Evolutionary conservation across 2,797 vertebrate species (phyloP).

Genomic region (Sebastes oblongus): DNA sequence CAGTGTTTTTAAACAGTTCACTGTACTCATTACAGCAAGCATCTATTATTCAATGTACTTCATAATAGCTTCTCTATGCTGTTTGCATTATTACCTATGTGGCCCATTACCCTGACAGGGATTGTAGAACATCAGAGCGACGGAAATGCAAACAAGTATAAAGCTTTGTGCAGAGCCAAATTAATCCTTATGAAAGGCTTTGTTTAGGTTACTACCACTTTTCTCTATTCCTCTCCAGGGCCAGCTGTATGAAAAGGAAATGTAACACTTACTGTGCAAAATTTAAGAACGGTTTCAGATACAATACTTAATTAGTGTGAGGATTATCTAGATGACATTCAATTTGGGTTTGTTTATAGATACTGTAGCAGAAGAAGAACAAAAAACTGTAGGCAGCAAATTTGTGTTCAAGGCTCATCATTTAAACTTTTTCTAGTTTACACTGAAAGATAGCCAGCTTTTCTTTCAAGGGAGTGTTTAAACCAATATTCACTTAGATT

Average conservation of each 20-base stretch:
- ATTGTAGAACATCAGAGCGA: conserved; percentile 33
- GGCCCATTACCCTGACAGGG: conserved; percentile 56
- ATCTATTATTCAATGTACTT: conserved; percentile 53
- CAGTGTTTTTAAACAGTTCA: conserved; percentile 39
- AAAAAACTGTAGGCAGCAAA: neutral
- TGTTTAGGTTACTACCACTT: conserved; percentile 32
- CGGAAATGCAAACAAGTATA: conserved; percentile 50
- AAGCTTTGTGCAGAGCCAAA: conserved; percentile 33
- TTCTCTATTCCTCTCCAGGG: conserved; percentile 8
- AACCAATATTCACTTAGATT: neutral
- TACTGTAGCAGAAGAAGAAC: neutral
- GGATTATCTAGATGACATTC: conserved; percentile 14
- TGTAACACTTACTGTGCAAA: conserved; percentile 8
- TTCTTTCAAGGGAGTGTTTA: neutral
- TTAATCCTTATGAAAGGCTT: conserved; percentile 31
- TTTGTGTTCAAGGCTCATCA: neutral
- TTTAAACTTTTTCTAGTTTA: neutral
- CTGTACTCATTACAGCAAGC: conserved; percentile 38
- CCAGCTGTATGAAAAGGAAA: conserved; percentile 21
- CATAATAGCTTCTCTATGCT: conserved; percentile 46
- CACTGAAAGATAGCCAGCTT: neutral
- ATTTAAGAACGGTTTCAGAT: conserved; percentile 15
- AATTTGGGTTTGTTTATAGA: conserved; percentile 2
- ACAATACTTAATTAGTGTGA: conserved; percentile 21
- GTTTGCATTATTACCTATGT: conserved; percentile 58